These are phyloP conservation scores for Polydrusus tereticollis DNA, from an alignment of 2,888 invertebrate genomes.

Conservation along the genomic window DNA sequence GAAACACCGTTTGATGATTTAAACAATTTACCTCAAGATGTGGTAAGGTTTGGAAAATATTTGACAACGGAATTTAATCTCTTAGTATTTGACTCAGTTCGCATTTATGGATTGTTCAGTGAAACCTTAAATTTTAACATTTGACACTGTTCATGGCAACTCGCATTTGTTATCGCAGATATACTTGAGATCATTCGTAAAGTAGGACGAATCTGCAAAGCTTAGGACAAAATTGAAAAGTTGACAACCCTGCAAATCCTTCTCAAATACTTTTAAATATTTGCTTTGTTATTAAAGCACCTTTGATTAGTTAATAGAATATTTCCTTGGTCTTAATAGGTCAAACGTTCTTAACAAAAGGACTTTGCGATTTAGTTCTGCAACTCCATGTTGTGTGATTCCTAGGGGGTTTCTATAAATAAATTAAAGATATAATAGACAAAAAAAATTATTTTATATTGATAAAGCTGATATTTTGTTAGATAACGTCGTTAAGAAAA, in stretches of 20 bases:
- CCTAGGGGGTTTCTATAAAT: no score
- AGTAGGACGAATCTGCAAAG: no score
- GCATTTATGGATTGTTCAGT: no score
- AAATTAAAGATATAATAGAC: no score
- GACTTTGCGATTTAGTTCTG: neutral
- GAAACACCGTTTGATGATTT: slow-evolving; percentile 92
- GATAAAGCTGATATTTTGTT: neutral
- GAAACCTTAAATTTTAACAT: no score
- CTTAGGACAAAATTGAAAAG: neutral
- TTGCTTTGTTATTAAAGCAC: slow-evolving; percentile 7
- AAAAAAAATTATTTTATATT: no score
- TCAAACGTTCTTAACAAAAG: neutral
- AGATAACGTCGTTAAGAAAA: slow-evolving; percentile 82
- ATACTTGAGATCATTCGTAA: no score
- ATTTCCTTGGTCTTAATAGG: slow-evolving; percentile 4
- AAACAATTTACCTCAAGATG: slow-evolving; percentile 89
- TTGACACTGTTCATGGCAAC: no score
- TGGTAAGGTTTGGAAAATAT: slow-evolving; percentile 72
- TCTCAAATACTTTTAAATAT: neutral
- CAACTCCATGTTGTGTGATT: no score
- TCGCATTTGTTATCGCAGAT: no score
- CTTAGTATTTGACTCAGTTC: no score
- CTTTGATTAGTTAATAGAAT: slow-evolving; percentile 20
- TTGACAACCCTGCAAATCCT: neutral
- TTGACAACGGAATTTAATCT: no score